Base-by-base conservation (phyloP, 2,113 vertebrate genomes). In the Neofelis nebulosa region DNA sequence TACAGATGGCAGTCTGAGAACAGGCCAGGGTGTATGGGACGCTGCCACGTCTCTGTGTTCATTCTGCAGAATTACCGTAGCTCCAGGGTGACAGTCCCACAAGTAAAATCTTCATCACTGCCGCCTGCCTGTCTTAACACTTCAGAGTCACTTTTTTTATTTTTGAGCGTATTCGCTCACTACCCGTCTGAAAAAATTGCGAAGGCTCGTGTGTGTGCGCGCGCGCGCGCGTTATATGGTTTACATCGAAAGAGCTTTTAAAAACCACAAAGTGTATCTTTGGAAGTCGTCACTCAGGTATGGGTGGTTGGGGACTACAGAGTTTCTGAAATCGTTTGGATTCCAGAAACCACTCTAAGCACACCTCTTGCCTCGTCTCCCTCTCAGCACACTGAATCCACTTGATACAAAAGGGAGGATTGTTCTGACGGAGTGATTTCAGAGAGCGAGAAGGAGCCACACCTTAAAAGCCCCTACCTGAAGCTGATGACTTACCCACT, bases 1-100 rank as follows among this genome's bases (percentile, higher is more conserved):
- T n/a, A 89, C 87, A 65, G 92, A 89, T 65, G 86, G 89, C 96
- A 91, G 91, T 65, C 80, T 18, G 95, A 25, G 31, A 81, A 78
- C 61, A 5, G 48, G 85, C 31, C 33, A 14, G 76, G 84, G 87
- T 71, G 80, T 48, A 38, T 1, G 50, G 82, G 89, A 38, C 0
- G 4, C 76, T 8, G 76, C 85, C 66, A 1, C 0, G 1, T 87
- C 86, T 74, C 81, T 0, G 41, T 7, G 73, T n/a, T 80, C 94
- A 6, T 74, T 55, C 82, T 1, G 41, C 25, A 81, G 91, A 94
- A 74, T 68, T 15, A 7, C 27, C 4, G 12, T 3, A 38, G 91
- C 95, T 69, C 4, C 9, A 65, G 81, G 92, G 91, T 79, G 96
- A 95, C 89, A 92, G 91, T 41, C 76, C 63, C 31, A 11, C 45